Evolutionary conservation across 2,113 vertebrate species (phyloP).

Genomic region (Zingel zingel): DNA sequence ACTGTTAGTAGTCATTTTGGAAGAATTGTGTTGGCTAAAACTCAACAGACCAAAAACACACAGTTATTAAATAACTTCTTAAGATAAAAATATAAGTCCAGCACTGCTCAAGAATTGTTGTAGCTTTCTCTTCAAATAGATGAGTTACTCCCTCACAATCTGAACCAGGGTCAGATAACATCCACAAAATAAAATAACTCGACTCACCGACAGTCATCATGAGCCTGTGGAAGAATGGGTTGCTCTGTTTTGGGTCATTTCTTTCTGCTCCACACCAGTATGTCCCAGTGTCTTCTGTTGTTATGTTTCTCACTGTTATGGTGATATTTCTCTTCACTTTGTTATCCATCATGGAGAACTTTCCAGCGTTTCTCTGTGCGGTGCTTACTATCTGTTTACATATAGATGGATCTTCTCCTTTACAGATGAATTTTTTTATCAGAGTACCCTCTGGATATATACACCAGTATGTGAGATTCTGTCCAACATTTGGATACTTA

Average conservation of each 20-base stretch:
- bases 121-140: too few relatives aligned
- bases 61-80: too few relatives aligned
- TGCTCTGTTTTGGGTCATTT: too few relatives aligned
- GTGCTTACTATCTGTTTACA: not conserved
- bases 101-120: too few relatives aligned
- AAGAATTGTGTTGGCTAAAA: too few relatives aligned
- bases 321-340: fast-evolving
- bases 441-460: fast-evolving
- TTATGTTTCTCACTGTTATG: constrained; percentile 10
- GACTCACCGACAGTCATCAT: constrained; percentile 22
- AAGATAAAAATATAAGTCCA: not conserved
- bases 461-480: constrained; percentile 22
- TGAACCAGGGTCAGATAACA: not conserved
- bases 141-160: too few relatives aligned
- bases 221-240: constrained; percentile 11
- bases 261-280: too few relatives aligned
- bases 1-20: not conserved
- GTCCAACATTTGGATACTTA: fast-evolving
- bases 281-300: too few relatives aligned
- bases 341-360: fast-evolving
- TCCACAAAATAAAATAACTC: fast-evolving
- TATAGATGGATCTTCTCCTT: constrained; percentile 22
- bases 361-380: fast-evolving
- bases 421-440: constrained; percentile 6
- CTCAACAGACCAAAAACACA: too few relatives aligned